A percentile compares a stretch with the other conserved stretches of the same genome.
These are phyloP conservation scores for Mugil cephalus DNA, from an alignment of 2,113 vertebrate genomes.

Conservation along the genomic window DNA sequence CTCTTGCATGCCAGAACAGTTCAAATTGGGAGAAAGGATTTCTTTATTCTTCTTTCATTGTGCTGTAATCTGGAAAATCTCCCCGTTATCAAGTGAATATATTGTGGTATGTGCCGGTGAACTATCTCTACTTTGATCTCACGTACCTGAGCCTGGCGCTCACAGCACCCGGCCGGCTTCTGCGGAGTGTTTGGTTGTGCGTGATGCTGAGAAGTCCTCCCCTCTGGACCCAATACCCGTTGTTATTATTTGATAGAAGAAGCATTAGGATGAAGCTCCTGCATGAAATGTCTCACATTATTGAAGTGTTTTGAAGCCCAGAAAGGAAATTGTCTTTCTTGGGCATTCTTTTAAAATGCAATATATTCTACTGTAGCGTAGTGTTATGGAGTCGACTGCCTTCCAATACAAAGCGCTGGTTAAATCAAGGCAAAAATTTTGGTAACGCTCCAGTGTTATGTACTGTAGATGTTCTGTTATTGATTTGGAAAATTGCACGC, in stretches of 20 bases:
- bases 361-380: neutral
- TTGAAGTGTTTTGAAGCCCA: constrained; percentile 61
- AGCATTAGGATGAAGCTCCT: constrained; percentile 74
- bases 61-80: constrained; percentile 64
- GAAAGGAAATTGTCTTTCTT: constrained; percentile 75
- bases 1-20: constrained; percentile 44
- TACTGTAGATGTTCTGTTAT: too few species aligned
- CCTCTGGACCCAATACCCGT: constrained; percentile 69
- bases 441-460: too few species aligned
- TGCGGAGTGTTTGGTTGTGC: constrained; percentile 52
- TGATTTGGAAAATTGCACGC: too few species aligned
- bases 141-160: constrained; percentile 50
- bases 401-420: constrained; percentile 4
- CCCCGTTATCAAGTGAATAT: constrained; percentile 74
- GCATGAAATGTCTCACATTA: constrained; percentile 63
- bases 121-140: constrained; percentile 77
- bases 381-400: neutral
- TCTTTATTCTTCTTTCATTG: constrained; percentile 54
- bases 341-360: constrained; percentile 21
- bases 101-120: constrained; percentile 68
- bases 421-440: neutral
- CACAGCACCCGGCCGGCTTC: constrained; percentile 28
- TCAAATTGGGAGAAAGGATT: constrained; percentile 49
- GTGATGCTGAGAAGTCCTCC: constrained; percentile 70
- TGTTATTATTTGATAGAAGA: constrained; percentile 80